These are phyloP conservation scores for Glyptemys insculpta DNA, from an alignment of 2,797 vertebrate genomes.

Conservation along the genomic window DNA sequence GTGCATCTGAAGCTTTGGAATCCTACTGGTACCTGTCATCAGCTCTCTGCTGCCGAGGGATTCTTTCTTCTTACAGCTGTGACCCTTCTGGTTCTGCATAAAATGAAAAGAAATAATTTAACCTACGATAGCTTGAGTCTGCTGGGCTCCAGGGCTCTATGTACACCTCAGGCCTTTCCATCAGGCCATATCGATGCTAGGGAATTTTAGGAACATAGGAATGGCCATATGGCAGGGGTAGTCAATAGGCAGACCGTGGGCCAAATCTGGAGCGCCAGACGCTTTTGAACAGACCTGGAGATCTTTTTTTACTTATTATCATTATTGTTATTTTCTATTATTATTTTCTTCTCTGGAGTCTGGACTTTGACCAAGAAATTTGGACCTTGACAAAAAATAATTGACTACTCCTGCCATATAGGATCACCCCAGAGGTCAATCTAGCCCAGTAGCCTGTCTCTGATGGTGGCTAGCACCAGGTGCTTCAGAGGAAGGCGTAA, in stretches of 20 bases:
- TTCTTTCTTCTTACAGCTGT: neutral
- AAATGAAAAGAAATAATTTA: neutral
- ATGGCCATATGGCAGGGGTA: neutral
- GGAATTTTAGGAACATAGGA: neutral
- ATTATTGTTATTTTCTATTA: too few species aligned
- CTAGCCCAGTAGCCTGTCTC: neutral
- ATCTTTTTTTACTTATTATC: too few species aligned
- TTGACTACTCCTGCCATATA: neutral
- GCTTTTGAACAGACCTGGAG: too few species aligned
- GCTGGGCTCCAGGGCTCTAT: neutral
- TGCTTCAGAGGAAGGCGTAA: neutral
- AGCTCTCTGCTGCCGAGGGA: neutral
- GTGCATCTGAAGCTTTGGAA: neutral
- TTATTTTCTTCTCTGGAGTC: too few species aligned
- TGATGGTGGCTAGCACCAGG: neutral
- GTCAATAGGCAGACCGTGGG: too few species aligned
- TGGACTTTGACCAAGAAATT: too few species aligned
- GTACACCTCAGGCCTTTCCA: neutral
- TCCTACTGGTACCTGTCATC: neutral
- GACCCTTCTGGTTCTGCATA: neutral
- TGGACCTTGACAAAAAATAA: too few species aligned
- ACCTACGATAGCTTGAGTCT: neutral
- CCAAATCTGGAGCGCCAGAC: too few species aligned
- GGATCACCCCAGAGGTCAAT: neutral
- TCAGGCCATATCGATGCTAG: neutral